phyloP scores from a whole-genome alignment of 2,888 invertebrate genomes.

The Aricia artaxerxes region DNA sequence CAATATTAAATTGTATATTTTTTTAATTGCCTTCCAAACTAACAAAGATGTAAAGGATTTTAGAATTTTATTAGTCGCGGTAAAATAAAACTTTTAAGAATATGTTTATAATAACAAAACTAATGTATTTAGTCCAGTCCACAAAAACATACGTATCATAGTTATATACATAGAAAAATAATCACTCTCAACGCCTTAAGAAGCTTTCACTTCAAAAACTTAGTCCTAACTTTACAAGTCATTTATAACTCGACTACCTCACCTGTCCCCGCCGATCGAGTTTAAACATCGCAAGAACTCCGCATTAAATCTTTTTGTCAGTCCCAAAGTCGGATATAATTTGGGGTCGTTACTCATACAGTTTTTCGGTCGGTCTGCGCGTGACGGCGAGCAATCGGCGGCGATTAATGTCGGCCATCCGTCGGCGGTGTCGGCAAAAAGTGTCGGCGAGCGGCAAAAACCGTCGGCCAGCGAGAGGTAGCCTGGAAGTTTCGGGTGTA shows the following conservation, averaged over 20 bases:
- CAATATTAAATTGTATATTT: too few relatives aligned
- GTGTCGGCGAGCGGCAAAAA: conserved; percentile 2
- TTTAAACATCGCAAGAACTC: neutral
- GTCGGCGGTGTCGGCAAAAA: conserved; percentile 18
- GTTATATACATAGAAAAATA: too few relatives aligned
- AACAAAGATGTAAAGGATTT: too few relatives aligned
- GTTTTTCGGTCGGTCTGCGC: conserved; percentile 3
- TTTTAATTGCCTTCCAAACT: too few relatives aligned
- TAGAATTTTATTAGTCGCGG: too few relatives aligned
- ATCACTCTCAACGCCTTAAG: too few relatives aligned
- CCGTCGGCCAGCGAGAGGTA: neutral
- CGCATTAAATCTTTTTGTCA: neutral
- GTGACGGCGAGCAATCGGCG: conserved; percentile 23
- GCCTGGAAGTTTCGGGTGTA: neutral
- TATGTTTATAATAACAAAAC: too few relatives aligned
- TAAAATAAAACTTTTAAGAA: too few relatives aligned
- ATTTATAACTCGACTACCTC: neutral
- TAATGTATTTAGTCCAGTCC: too few relatives aligned
- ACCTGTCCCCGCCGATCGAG: neutral
- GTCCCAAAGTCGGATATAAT: conserved; percentile 11
- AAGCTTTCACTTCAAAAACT: too few relatives aligned
- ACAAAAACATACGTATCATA: too few relatives aligned
- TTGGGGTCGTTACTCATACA: conserved; percentile 2
- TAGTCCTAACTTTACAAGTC: neutral
- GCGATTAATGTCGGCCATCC: conserved; percentile 20